Evolutionary conservation across 2,797 vertebrate species (phyloP), one percentile per base, ranked within the genome.

Genomic region (Fundulus diaphanus): DNA sequence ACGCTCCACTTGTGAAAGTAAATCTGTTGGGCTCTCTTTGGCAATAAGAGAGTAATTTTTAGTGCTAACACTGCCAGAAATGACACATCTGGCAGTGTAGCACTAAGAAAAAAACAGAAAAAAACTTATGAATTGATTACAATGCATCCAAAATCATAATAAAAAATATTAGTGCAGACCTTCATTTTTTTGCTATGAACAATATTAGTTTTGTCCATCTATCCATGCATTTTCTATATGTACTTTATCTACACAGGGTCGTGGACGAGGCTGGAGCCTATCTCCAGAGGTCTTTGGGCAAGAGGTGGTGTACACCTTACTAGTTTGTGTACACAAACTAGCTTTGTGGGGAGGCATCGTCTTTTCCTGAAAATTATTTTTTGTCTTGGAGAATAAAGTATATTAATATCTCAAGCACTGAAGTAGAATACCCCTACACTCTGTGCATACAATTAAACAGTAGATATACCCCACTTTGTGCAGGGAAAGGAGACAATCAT

Each of bases 401-500:
- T 0, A 51, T 40, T 65, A 15, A 40, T n/a, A 40, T 65, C 61
- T 65, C 35, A 65, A 65, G 12, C 52, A 8, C 42, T 48, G 16
- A 59, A 3, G 24, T 29, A 57, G 31, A 12, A 24, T 33, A 15
- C 27, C 24, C 12, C 22, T 12, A n/a, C 31, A n/a, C 24, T 1
- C 68, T 8, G 33, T 24, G 27, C 68, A 51, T n/a, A 7, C 31
- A 40, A 24, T 40, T 40, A 40, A 52, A n/a, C 33, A 51, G 70
- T 61, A 67, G 46, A 65, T 74, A 80, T 69, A 63, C 79, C 44
- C 54, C 24, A 18, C 72, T 85, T 68, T 48, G 72, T 54, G 63
- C 51, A 46, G 70, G 24, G 24, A 33, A 67, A 18, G n/a, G 63
- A 79, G 74, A 89, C 81, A 85, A 83, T 92, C 82, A 85, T 90